phyloP scores from a whole-genome alignment of 2,113 vertebrate genomes.

The Bettongia penicillata region DNA sequence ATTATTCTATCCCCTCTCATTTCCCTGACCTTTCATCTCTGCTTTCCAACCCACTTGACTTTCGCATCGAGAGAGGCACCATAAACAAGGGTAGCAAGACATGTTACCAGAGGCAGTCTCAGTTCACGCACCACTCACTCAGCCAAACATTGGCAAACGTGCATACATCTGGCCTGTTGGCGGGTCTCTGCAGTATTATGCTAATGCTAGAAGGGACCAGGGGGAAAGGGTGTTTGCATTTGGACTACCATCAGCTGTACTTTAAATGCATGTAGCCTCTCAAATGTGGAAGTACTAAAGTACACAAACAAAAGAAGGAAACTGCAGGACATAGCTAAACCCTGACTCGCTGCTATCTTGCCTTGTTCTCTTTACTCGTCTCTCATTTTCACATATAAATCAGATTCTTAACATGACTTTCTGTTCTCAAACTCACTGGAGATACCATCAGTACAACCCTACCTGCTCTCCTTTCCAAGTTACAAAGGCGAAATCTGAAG shows the following conservation, averaged over 20 bases:
- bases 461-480: background rate
- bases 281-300: background rate
- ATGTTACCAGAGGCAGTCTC: background rate
- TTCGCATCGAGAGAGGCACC: background rate
- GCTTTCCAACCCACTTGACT: constrained; percentile 28
- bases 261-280: background rate
- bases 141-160: background rate
- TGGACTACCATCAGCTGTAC: background rate
- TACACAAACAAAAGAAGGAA: background rate
- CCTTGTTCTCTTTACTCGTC: background rate
- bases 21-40: background rate
- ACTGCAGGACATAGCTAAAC: background rate
- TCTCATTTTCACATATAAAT: background rate
- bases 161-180: constrained; percentile 19
- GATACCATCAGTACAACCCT: background rate
- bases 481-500: background rate
- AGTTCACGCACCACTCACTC: background rate
- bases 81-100: constrained; percentile 4
- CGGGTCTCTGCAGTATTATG: background rate
- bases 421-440: background rate
- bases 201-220: background rate
- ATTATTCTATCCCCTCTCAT: background rate
- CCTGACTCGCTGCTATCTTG: background rate
- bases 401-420: background rate
- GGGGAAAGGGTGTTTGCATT: background rate